phyloP scores from a whole-genome alignment of 92 coral and sea anemone species.

The Epizoanthus rinbou region DNA sequence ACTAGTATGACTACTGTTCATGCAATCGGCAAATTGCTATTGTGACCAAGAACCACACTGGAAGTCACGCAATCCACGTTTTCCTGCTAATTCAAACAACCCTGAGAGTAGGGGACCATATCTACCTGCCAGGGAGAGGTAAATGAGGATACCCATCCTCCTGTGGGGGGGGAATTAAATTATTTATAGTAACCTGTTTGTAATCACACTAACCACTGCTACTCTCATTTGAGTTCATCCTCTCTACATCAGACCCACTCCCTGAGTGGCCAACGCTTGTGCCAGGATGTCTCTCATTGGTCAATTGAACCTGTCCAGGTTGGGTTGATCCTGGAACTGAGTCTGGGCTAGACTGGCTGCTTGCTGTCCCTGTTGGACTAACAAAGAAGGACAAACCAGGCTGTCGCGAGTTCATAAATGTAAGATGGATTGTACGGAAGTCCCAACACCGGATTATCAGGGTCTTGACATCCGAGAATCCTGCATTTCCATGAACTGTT shows the following conservation, averaged over 20 bases:
- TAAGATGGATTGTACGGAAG: slow-evolving; percentile 85
- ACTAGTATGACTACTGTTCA: too few relatives aligned
- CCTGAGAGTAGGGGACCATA: too few relatives aligned
- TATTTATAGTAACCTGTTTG: too few relatives aligned
- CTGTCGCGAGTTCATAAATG: slow-evolving; percentile 89
- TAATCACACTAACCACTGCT: background rate
- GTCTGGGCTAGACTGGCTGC: slow-evolving; percentile 86
- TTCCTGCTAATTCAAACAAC: too few relatives aligned
- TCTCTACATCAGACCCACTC: slow-evolving; percentile 21
- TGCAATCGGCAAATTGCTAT: too few relatives aligned
- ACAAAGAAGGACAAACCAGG: slow-evolving; percentile 63
- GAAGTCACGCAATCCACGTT: too few relatives aligned
- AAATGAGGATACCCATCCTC: too few relatives aligned
- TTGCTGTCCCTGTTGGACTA: slow-evolving; percentile 66
- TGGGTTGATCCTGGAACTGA: slow-evolving; percentile 76
- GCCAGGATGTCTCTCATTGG: slow-evolving; percentile 14
- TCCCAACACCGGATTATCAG: slow-evolving; percentile 90
- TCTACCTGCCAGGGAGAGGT: too few relatives aligned
- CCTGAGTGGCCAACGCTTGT: background rate
- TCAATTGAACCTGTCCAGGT: slow-evolving; percentile 1
- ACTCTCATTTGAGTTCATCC: slow-evolving; percentile 10
- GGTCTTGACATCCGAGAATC: slow-evolving; percentile 91
- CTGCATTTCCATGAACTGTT: slow-evolving; percentile 88
- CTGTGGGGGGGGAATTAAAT: too few relatives aligned
- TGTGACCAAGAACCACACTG: too few relatives aligned